Conservation (phyloP, 2,888 invertebrate genomes). For the Agonopterix arenella region DNA sequence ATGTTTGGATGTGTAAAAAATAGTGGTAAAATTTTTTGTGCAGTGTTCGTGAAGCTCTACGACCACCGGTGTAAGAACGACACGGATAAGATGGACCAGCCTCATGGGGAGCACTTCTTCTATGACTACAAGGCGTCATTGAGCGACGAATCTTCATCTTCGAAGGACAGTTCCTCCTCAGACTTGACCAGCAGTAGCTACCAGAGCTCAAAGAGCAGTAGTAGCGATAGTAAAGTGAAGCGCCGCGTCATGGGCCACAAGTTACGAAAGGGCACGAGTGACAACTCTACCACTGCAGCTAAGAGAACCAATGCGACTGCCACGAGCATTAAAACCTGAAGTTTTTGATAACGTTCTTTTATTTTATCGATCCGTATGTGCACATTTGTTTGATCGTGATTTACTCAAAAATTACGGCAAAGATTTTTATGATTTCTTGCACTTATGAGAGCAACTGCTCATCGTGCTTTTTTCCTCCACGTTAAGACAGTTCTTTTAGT, state of each 20-base stretch:
- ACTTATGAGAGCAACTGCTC: no score
- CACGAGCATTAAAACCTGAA: no score
- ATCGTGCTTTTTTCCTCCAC: no score
- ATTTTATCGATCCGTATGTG: no score
- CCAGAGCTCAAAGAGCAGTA: neutral
- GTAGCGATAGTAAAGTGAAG: neutral
- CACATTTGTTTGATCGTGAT: no score
- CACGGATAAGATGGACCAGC: constrained; percentile 6
- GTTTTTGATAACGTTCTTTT: no score
- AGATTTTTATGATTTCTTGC: no score
- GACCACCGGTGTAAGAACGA: constrained; percentile 42
- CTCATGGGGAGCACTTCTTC: constrained; percentile 51
- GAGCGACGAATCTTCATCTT: constrained; percentile 18
- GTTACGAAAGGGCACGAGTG: no score
- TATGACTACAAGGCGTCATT: constrained; percentile 48
- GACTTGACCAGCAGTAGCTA: neutral
- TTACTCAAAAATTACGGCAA: no score
- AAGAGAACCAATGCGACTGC: neutral
- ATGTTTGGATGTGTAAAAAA: no score
- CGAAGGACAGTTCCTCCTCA: neutral
- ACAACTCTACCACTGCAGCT: no score
- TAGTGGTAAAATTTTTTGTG: neutral
- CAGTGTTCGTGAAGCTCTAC: constrained; percentile 34
- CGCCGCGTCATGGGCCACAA: neutral
- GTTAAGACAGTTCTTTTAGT: no score